Conservation (phyloP, 1,140 invertebrate species). For the Wasmannia auropunctata region DNA sequence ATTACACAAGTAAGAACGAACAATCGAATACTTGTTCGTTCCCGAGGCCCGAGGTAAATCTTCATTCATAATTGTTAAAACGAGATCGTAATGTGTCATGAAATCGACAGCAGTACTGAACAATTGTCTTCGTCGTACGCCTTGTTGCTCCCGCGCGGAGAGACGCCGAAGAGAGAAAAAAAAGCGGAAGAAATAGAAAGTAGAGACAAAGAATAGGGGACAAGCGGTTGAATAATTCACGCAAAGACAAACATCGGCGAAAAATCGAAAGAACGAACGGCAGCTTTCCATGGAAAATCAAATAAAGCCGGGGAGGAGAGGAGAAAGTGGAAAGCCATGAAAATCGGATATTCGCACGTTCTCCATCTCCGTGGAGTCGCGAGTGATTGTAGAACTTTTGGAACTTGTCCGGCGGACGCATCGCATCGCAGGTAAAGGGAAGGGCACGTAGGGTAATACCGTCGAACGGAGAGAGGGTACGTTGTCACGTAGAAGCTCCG, state of each 20-base stretch:
- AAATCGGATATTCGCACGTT: conserved; percentile 59
- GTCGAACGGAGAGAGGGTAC: conserved; percentile 23
- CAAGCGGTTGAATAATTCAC: conserved; percentile 41
- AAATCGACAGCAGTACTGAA: background rate
- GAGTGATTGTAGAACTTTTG: conserved; percentile 49
- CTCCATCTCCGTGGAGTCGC: conserved; percentile 44
- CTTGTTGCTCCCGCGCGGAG: background rate
- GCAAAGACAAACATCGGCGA: conserved; percentile 34
- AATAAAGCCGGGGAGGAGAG: conserved; percentile 22
- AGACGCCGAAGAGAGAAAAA: too few species aligned
- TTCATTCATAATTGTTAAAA: background rate
- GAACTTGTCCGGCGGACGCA: conserved; percentile 40
- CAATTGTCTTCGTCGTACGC: background rate
- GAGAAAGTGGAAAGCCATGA: conserved; percentile 37
- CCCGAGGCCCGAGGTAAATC: background rate
- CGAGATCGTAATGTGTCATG: background rate
- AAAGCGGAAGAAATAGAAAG: background rate
- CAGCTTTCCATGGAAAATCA: conserved; percentile 40
- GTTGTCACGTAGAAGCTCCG: conserved; percentile 21
- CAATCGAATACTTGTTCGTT: background rate
- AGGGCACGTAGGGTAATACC: conserved; percentile 43
- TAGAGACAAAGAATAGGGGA: conserved; percentile 4
- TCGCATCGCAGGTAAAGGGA: conserved; percentile 27
- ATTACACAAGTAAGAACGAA: background rate
- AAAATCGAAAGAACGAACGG: conserved; percentile 47